Conservation (phyloP, 2,113 vertebrate species). For the Lampris incognitus region DNA sequence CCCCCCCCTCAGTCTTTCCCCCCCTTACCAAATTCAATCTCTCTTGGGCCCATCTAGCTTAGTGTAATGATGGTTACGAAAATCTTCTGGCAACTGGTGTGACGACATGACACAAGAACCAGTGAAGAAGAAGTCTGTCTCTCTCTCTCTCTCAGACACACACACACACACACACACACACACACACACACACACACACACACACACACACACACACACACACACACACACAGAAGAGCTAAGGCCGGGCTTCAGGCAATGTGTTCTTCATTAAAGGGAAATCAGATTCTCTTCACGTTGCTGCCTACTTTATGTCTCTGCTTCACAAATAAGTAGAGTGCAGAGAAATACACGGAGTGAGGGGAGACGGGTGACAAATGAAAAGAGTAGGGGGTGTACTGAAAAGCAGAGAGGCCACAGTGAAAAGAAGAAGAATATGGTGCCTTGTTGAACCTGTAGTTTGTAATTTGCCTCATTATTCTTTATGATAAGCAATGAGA, state of each 20-base stretch:
- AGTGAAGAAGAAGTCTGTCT: conserved; percentile 30
- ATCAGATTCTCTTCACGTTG: conserved; percentile 63
- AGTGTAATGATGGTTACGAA: conserved; percentile 68
- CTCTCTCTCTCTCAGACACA: neutral
- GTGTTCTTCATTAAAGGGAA: conserved; percentile 77
- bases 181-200: conserved; percentile 39
- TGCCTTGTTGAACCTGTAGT: neutral
- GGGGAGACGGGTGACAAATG: conserved; percentile 7
- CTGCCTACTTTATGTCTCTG: conserved; percentile 37
- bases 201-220: conserved; percentile 20
- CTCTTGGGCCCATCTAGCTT: conserved; percentile 64
- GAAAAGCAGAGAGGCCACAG: neutral
- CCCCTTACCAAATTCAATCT: conserved; percentile 60
- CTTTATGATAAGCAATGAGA: neutral
- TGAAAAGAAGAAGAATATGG: neutral
- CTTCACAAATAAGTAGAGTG: conserved; percentile 17
- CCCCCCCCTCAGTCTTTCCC: conserved; percentile 8
- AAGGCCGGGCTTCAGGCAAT: conserved; percentile 59
- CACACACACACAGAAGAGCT: conserved; percentile 28
- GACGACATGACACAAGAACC: conserved; percentile 61
- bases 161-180: conserved; percentile 9
- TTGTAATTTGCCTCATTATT: conserved; percentile 1
- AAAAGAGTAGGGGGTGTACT: neutral
- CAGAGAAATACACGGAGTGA: neutral
- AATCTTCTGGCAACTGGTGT: conserved; percentile 69